Base-by-base conservation (phyloP, 2,888 invertebrate species). In the Tachina grossa region DNA sequence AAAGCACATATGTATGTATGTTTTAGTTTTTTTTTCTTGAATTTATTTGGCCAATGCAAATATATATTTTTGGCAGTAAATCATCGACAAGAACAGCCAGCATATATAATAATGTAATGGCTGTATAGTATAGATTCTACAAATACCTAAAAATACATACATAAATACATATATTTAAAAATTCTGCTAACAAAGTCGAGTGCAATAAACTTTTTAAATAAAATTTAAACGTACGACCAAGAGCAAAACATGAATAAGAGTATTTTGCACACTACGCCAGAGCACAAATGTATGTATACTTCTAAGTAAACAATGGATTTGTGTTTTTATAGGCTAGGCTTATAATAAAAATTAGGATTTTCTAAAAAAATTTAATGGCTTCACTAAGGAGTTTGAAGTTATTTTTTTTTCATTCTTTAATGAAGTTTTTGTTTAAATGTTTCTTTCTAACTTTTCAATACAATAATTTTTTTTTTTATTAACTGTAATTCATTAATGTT, bases 51-150 rank as follows among this genome's bases (percentile, higher is more conserved):
- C 66, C 59, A 80, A 74, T 22, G 31, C 63, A 74, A 74, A 80
- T 53, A 81, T 63, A 82, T 63, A 82, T 82, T 83, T 77, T 71
- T 83, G 82, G 82, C 77, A 83, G 76, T 83, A 83, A 68, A 83
- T 76, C 77, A 65, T 71, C 82, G 45, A 49, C 51, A 9, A 45
- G 49, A 47, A 1, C 10, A 57, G 22, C 31, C 47, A 31, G 31
- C 31, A 11, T 8, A 63, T 31, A 39, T 61, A 51, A 68, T 45
- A 53, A 51, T 13, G 45, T 19, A 65, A 71, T 49, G 51, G 22
- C 6, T 5, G 31, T 31, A 31, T 31, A 31, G 22, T 61, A 68
- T 43, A 47, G 31, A 45, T 69, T 69, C 43, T 61, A 61, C 19
- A 61, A 78, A 69, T 69, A 61, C 69, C 63, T 72, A 65, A 79